These are phyloP conservation scores for Phalacrocorax pelagicus DNA, from an alignment of 2,113 vertebrate genomes.

Conservation along the genomic window DNA sequence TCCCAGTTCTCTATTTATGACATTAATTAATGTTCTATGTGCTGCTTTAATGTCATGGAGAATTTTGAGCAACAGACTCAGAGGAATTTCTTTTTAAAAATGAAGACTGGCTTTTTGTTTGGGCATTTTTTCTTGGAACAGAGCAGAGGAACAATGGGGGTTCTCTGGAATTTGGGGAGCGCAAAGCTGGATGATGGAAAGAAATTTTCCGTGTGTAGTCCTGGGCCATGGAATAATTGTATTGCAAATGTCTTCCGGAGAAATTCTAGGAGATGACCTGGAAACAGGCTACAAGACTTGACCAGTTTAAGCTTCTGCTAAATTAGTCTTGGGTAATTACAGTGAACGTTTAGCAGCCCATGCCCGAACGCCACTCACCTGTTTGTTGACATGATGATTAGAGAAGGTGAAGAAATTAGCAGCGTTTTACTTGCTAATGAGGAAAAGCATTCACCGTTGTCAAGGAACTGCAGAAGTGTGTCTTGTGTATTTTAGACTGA, in stretches of 20 bases:
- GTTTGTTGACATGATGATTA: not conserved
- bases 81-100: not conserved
- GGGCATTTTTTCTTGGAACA: not conserved
- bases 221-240: not conserved
- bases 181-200: not conserved
- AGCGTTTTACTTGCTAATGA: not conserved
- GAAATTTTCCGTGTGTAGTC: not conserved
- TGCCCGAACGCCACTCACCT: not conserved
- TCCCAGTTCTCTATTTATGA: not conserved
- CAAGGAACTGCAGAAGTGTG: not conserved
- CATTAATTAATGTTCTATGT: not conserved
- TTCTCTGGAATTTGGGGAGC: not conserved
- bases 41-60: not conserved
- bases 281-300: not conserved
- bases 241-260: not conserved
- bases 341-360: not conserved
- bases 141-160: not conserved
- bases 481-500: not conserved
- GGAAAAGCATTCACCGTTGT: not conserved
- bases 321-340: slow-evolving; percentile 17
- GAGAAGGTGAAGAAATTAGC: not conserved
- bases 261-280: not conserved
- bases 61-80: not conserved
- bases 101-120: not conserved
- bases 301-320: not conserved